Base-by-base conservation (phyloP, 2,113 vertebrate genomes). In the Beaufortia kweichowensis region DNA sequence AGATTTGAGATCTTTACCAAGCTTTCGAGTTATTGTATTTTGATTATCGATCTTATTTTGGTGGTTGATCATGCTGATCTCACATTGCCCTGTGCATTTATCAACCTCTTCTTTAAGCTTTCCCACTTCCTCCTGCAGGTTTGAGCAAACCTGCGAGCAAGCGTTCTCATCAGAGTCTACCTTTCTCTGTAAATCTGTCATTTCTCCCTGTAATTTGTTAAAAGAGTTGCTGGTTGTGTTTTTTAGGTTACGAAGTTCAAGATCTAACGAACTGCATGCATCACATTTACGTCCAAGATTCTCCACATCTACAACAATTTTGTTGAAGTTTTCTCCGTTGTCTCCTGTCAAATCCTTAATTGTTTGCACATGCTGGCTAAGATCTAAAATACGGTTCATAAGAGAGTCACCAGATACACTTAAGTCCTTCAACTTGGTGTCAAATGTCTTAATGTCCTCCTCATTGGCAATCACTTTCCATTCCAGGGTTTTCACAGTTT, bases 21-120 rank as follows among this genome's bases (percentile, higher is more conserved):
- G 84, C 56, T 76, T 86, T 53, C 90, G 92, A 4, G 84, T 93
- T 0, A 94, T 90, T 8, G 91, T 82, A 0, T 90, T 89, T 59
- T 96, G 94, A n/a, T 92, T 92, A 0, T 96, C 91, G 33, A 96
- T 84, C 0, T 88, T 91, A 0, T 86, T 88, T n/a, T 88, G 86
- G 66, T 89, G 29, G 29, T 94, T 85, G 3, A 69, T 80, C 3
- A 90, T 82, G 62, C 72, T 86, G 12, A 26, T 46, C 26, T 68
- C 78, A 23, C 89, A 89, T 15, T 87, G 85, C 0, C 64, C 79
- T 0, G 83, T 85, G 43, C 94, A 95, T 74, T 90, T 87, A 5
- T 90, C 92, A 77, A 94, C 92, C 0, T 95, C 91, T 3, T 92
- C 93, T 78, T 90, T 84, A 9, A 95, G 90, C 8, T 77, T 91